Evolutionary conservation across 2,113 vertebrate species (phyloP).

Genomic region (Lycaon pictus): DNA sequence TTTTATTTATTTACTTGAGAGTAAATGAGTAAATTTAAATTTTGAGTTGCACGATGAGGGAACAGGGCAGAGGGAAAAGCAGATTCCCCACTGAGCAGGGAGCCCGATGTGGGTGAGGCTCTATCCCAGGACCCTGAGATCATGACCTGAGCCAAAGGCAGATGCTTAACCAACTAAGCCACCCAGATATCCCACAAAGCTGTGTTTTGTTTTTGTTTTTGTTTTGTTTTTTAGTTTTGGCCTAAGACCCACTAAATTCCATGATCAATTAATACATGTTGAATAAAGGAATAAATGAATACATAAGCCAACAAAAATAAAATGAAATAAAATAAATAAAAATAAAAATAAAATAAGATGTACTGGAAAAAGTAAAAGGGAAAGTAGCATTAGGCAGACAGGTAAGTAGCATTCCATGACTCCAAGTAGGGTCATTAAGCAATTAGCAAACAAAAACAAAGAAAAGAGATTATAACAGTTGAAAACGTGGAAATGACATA

Average conservation of each 20-base stretch:
- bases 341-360: background rate
- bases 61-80: too few species aligned
- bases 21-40: too few species aligned
- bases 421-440: background rate
- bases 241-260: background rate
- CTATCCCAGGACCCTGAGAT: too few species aligned
- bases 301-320: background rate
- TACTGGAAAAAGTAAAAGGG: background rate
- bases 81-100: too few species aligned
- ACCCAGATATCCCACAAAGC: too few species aligned
- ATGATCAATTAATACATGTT: background rate
- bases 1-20: too few species aligned
- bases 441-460: conserved; percentile 10
- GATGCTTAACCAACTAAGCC: too few species aligned
- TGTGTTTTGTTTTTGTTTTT: background rate
- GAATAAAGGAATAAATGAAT: background rate
- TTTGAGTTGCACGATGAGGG: too few species aligned
- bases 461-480: background rate
- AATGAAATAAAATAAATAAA: background rate
- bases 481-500: background rate
- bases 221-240: background rate
- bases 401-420: background rate
- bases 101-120: too few species aligned
- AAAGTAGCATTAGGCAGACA: background rate
- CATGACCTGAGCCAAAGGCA: too few species aligned